A percentile compares a stretch with the other conserved stretches of the same genome.
phyloP scores from a whole-genome alignment of 2,113 vertebrate species.

The Corydoras sp. region DNA sequence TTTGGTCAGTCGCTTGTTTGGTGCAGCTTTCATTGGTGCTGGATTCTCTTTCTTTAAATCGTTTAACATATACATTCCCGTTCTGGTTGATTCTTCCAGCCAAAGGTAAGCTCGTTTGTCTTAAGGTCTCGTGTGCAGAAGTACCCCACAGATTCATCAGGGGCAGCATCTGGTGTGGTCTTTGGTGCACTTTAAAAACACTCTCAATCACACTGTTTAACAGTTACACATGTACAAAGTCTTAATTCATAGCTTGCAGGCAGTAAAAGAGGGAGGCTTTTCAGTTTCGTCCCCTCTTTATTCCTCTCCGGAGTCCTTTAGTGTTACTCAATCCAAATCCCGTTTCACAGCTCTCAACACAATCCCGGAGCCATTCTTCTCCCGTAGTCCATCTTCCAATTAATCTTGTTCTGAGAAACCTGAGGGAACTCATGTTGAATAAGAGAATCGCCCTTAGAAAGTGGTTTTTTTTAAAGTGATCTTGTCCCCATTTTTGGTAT shows the following conservation, averaged over 20 bases:
- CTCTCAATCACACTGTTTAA: too few relatives aligned
- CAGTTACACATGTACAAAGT: too few relatives aligned
- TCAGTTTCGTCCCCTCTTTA: slow-evolving; percentile 15
- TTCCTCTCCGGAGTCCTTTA: slow-evolving; percentile 18
- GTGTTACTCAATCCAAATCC: slow-evolving; percentile 5
- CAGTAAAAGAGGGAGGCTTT: slow-evolving; percentile 14
- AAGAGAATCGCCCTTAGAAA: not conserved
- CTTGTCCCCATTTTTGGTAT: not conserved
- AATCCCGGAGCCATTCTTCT: slow-evolving; percentile 28
- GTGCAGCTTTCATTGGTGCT: slow-evolving; percentile 54
- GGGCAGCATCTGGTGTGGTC: too few relatives aligned
- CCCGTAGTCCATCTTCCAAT: slow-evolving; percentile 18
- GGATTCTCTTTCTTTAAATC: slow-evolving; percentile 11
- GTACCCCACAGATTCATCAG: too few relatives aligned
- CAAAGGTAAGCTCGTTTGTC: slow-evolving; percentile 36
- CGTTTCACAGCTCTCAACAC: slow-evolving; percentile 1
- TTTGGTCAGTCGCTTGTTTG: slow-evolving; percentile 64
- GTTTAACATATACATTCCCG: slow-evolving; percentile 61
- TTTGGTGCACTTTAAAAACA: too few relatives aligned
- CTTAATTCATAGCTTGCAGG: slow-evolving; percentile 14
- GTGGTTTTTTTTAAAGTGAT: slow-evolving; percentile 14
- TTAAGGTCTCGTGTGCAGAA: slow-evolving; percentile 33
- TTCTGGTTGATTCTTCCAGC: slow-evolving; percentile 62
- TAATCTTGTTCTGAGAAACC: slow-evolving; percentile 31
- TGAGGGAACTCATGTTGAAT: slow-evolving; percentile 12